Conservation (phyloP, 1,140 invertebrate species). For the Pogonus chalceus region DNA sequence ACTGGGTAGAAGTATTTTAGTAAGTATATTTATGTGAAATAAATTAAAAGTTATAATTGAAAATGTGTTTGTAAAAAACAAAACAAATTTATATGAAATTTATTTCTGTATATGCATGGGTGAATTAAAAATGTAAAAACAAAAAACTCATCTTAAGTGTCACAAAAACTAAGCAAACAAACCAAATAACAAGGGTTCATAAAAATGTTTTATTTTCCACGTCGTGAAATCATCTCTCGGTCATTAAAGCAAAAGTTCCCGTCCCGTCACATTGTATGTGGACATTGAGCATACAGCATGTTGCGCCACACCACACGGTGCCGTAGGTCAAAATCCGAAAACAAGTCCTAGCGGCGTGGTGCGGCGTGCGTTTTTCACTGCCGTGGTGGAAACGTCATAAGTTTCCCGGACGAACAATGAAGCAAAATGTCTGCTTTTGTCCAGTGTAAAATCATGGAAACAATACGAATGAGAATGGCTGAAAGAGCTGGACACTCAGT, state of each 20-base stretch:
- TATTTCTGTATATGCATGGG: too few species aligned
- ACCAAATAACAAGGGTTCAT: neutral
- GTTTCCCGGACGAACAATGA: neutral
- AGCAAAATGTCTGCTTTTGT: conserved; percentile 4
- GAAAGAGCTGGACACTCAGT: neutral
- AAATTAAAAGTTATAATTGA: too few species aligned
- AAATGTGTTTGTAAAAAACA: too few species aligned
- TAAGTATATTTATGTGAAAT: too few species aligned
- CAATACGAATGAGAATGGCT: neutral
- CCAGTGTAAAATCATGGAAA: conserved; percentile 1
- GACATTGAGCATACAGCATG: neutral
- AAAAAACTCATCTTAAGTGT: too few species aligned
- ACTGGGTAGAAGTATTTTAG: too few species aligned
- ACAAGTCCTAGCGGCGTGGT: neutral
- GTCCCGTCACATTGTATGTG: neutral
- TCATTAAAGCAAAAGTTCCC: conserved; percentile 1
- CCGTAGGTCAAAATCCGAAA: neutral
- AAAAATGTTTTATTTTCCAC: conserved; percentile 1
- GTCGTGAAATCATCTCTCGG: neutral
- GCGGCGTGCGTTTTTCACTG: neutral
- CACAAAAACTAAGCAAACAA: too few species aligned
- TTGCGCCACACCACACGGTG: neutral
- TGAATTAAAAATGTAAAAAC: too few species aligned
- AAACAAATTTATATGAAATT: too few species aligned
- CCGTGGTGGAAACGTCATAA: neutral